These are phyloP conservation scores for Hipparchia sbordonii DNA, from an alignment of 2,888 invertebrate genomes.

Conservation along the genomic window DNA sequence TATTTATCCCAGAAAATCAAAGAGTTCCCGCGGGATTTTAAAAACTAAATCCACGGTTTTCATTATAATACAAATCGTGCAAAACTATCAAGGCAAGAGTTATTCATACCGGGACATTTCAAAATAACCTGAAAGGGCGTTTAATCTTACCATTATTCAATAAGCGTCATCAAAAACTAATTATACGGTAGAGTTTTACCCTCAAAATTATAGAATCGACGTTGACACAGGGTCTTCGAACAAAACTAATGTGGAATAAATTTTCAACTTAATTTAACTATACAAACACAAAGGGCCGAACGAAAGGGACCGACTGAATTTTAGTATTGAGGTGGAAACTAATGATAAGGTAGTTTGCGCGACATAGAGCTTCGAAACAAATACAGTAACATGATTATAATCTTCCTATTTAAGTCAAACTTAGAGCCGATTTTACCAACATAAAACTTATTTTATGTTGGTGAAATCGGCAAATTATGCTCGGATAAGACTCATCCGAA, in stretches of 20 bases:
- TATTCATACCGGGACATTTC: neutral
- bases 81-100: too few species aligned
- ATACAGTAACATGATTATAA: neutral
- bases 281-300: slow-evolving; percentile 75
- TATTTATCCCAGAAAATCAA: too few species aligned
- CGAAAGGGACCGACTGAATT: slow-evolving; percentile 75
- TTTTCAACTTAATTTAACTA: slow-evolving; percentile 83
- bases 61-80: too few species aligned
- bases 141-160: slow-evolving; percentile 14
- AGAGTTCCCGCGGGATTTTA: too few species aligned
- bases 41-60: neutral
- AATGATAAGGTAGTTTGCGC: slow-evolving; percentile 73
- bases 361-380: slow-evolving; percentile 30
- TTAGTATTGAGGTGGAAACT: slow-evolving; percentile 77
- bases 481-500: too few species aligned
- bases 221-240: slow-evolving; percentile 69
- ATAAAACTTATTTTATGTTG: too few species aligned
- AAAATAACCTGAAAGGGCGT: slow-evolving; percentile 3
- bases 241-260: slow-evolving; percentile 78
- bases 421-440: too few species aligned
- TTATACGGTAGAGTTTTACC: slow-evolving; percentile 63
- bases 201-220: slow-evolving; percentile 76
- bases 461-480: too few species aligned
- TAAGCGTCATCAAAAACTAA: slow-evolving; percentile 64
- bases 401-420: too few species aligned